Evolutionary conservation across 64 coral and sea anemone species (phyloP).

Genomic region (Platygyra sinensis): DNA sequence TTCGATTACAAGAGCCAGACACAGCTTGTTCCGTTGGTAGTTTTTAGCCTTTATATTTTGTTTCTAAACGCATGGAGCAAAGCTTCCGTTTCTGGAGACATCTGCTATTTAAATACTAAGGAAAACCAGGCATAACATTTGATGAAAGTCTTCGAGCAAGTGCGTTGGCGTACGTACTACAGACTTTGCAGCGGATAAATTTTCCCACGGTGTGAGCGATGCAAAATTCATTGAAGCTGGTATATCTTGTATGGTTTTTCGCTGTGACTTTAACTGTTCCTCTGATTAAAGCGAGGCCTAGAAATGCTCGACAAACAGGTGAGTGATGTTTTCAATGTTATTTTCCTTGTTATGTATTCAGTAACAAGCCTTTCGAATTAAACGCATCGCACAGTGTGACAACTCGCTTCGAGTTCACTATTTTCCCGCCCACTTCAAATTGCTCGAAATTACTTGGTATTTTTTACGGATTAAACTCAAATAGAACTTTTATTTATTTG

Average conservation of each 20-base stretch:
- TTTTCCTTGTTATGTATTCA: background rate
- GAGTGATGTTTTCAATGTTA: background rate
- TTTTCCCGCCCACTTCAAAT: background rate
- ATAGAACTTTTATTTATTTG: background rate
- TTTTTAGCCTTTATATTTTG: background rate
- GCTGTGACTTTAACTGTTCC: background rate
- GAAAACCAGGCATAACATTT: background rate
- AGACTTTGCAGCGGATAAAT: background rate
- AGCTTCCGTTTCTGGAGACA: constrained; percentile 17
- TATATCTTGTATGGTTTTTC: background rate
- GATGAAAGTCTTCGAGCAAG: background rate
- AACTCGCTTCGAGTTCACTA: background rate
- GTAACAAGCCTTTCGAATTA: background rate
- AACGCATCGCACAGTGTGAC: background rate
- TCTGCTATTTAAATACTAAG: constrained; percentile 21
- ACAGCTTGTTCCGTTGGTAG: background rate
- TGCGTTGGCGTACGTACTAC: constrained; percentile 23
- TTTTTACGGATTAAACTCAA: background rate
- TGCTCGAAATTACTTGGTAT: background rate
- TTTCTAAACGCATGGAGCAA: background rate
- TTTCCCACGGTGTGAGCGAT: background rate
- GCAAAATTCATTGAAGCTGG: background rate
- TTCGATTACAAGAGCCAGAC: too few species aligned
- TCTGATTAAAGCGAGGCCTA: constrained; percentile 18
- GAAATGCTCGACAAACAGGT: constrained; percentile 15